phyloP scores from a whole-genome alignment of 2,113 vertebrate species.

The Semnopithecus entellus region DNA sequence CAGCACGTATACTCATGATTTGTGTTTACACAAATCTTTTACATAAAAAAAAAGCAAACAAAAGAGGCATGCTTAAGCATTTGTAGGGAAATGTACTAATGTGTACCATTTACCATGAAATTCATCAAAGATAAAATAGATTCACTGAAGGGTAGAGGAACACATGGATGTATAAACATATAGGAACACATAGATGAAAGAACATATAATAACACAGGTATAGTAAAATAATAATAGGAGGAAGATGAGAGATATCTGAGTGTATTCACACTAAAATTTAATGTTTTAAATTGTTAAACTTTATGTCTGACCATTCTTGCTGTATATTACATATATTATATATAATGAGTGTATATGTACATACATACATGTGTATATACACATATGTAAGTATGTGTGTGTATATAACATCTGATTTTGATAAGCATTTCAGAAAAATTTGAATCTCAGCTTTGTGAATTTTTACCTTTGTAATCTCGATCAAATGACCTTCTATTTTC shows the following conservation, averaged over 20 bases:
- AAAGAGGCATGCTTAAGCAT: background rate
- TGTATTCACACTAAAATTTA: background rate
- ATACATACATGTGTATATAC: too few relatives aligned
- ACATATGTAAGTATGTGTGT: background rate
- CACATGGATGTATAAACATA: background rate
- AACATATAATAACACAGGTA: background rate
- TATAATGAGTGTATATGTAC: background rate
- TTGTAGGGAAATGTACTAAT: background rate
- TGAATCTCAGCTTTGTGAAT: background rate
- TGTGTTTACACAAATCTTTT: background rate
- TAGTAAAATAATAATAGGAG: background rate
- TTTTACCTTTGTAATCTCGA: background rate
- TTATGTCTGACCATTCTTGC: background rate
- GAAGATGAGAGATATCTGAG: too few relatives aligned
- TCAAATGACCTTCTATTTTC: too few relatives aligned
- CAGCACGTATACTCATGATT: background rate
- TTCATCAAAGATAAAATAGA: background rate
- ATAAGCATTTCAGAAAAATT: background rate
- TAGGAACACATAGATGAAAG: background rate
- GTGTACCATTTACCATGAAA: background rate
- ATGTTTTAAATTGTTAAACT: background rate
- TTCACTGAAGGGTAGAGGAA: background rate
- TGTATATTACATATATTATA: background rate
- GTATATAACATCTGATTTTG: background rate
- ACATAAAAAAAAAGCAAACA: background rate